phyloP scores from a whole-genome alignment of 2,888 invertebrate species.

The Tiliacea aurago region DNA sequence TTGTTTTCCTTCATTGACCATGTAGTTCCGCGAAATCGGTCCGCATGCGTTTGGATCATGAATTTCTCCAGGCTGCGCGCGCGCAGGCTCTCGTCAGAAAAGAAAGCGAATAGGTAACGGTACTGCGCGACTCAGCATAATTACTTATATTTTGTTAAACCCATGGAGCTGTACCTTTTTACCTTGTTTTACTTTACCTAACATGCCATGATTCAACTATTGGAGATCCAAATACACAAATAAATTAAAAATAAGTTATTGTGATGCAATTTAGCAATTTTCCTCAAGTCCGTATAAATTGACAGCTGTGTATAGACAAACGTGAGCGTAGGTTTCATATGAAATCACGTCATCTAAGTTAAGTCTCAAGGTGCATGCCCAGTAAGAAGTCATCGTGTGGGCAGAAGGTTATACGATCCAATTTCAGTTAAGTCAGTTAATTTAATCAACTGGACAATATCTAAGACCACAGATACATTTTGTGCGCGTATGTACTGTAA shows the following conservation, averaged over 20 bases:
- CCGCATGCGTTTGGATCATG: constrained; percentile 69
- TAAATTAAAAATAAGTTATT: neutral
- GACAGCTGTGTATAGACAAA: constrained; percentile 27
- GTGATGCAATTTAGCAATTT: constrained; percentile 23
- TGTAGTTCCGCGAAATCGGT: constrained; percentile 71
- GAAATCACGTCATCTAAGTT: constrained; percentile 56
- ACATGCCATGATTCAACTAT: constrained; percentile 1
- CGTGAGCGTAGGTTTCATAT: constrained; percentile 55
- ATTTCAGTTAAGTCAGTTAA: constrained; percentile 63
- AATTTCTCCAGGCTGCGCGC: constrained; percentile 74
- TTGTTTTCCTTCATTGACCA: constrained; percentile 57
- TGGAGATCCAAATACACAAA: neutral
- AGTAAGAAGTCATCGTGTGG: constrained; percentile 57
- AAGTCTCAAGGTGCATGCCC: constrained; percentile 55
- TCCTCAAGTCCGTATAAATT: constrained; percentile 38
- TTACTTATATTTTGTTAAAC: constrained; percentile 69
- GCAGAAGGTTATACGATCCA: constrained; percentile 64
- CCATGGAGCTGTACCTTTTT: constrained; percentile 28
- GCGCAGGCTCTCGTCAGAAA: constrained; percentile 74
- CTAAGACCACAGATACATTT: constrained; percentile 2
- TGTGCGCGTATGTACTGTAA: neutral
- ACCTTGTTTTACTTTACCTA: neutral
- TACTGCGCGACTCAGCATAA: constrained; percentile 75
- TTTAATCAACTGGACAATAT: constrained; percentile 55
- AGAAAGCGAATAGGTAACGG: constrained; percentile 88